Base-by-base conservation (phyloP, 1,140 invertebrate genomes). In the Pectinophora gossypiella region DNA sequence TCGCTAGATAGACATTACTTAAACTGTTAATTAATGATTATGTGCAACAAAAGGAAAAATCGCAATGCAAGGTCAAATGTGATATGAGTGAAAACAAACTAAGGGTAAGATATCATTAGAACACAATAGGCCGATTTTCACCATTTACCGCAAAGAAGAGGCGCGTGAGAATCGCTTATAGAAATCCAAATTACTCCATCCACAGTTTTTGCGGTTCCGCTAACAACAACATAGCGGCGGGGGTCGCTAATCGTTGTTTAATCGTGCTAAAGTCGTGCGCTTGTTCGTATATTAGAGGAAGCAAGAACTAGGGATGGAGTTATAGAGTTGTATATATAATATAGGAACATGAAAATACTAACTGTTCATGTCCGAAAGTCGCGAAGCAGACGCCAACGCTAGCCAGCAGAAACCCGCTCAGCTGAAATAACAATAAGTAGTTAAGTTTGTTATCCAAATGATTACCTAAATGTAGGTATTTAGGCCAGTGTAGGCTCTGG, bases 351-450 rank as follows among this genome's bases (percentile, higher is more conserved):
- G 53, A 64, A 56, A 56, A 76, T 79, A 86, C 83, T 86, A 72
- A 86, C 83, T 86, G 83, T 81, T 84, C 79, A 68, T 75, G 64
- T 66, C 79, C 83, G 74, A 86, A 86, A 72, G 83, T 86, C 64
- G 80, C 83, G 56, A 74, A 66, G 77, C 77, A 78, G 79, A 82
- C 67, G 60, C 79, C 79, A 80, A 76, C 53, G 67, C 68, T 61
- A 73, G 80, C 74, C 70, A 86, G 72, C 54, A 85, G 73, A 48
- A 83, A 61, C 64, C 78, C 75, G 75, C 75, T 72, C 52, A 84
- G 73, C 83, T 86, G 80, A 73, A 86, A 86, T 68, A 65, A 72
- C 56, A 76, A 77, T 51, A 67, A 54, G 62, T 51, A 65, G 57
- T 50, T 60, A 53, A n/a, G 56, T 59, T 56, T 44, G 21, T 32